Conservation (phyloP, 2,113 vertebrate genomes). For the Tragelaphus imberbis region DNA sequence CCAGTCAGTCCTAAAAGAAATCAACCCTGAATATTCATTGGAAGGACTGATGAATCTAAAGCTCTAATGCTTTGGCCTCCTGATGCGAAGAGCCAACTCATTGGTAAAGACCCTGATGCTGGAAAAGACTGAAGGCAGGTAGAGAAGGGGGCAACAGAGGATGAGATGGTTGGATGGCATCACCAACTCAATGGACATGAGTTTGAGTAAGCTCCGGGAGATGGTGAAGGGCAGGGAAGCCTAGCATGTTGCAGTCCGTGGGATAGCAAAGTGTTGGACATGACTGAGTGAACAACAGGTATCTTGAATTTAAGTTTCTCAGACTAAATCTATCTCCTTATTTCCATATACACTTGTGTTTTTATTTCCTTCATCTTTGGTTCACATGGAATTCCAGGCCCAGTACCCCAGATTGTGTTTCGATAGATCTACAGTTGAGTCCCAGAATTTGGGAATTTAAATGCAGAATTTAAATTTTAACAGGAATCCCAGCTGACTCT, state of each 20-base stretch:
- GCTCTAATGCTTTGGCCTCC: not conserved
- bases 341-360: not conserved
- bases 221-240: not conserved
- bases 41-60: not conserved
- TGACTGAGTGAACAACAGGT: not conserved
- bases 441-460: not conserved
- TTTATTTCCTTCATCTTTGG: slow-evolving; percentile 3
- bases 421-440: not conserved
- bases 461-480: not conserved
- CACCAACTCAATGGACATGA: not conserved
- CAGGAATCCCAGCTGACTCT: not conserved
- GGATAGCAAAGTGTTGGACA: not conserved
- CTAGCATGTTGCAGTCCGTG: not conserved
- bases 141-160: not conserved
- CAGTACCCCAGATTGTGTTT: not conserved
- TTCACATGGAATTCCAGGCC: not conserved
- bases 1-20: not conserved
- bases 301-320: not conserved
- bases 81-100: not conserved
- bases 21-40: not conserved
- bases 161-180: not conserved
- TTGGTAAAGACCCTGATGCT: not conserved
- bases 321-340: not conserved
- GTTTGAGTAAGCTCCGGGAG: not conserved
- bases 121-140: not conserved